phyloP scores from a whole-genome alignment of 2,113 vertebrate genomes.

The Ptilonorhynchus violaceus region DNA sequence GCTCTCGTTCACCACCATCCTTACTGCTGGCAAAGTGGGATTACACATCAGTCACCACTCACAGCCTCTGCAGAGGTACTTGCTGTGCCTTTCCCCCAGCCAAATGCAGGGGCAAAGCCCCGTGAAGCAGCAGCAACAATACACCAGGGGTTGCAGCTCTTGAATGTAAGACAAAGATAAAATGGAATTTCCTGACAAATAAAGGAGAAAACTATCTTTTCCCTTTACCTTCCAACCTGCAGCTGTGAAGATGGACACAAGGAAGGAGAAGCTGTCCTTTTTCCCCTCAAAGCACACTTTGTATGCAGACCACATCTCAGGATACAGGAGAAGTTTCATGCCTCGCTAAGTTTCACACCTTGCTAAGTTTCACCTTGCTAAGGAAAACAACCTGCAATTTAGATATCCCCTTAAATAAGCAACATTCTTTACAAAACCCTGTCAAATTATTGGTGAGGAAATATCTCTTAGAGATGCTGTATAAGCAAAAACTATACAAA shows the following conservation, averaged over 20 bases:
- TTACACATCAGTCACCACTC: not conserved
- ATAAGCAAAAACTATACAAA: not conserved
- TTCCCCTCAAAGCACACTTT: not conserved
- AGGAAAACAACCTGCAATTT: not conserved
- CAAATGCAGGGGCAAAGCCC: not conserved
- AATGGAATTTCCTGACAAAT: not conserved
- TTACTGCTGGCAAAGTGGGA: not conserved
- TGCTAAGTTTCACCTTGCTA: not conserved
- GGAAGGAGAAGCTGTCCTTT: not conserved
- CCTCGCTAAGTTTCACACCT: not conserved
- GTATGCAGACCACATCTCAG: accelerated
- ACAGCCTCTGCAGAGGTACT: not conserved
- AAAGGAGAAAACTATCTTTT: not conserved
- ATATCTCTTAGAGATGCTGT: not conserved
- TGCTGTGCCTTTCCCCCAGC: not conserved
- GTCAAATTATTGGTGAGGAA: not conserved
- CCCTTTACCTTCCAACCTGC: not conserved
- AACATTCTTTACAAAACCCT: not conserved
- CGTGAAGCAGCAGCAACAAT: not conserved
- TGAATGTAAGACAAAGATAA: not conserved
- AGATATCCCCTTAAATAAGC: not conserved
- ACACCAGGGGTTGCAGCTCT: not conserved
- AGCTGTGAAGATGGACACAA: not conserved
- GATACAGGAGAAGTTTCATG: not conserved
- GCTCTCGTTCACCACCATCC: accelerated